phyloP scores from a whole-genome alignment of 2,797 vertebrate species.

The Epinephelus malabaricus region DNA sequence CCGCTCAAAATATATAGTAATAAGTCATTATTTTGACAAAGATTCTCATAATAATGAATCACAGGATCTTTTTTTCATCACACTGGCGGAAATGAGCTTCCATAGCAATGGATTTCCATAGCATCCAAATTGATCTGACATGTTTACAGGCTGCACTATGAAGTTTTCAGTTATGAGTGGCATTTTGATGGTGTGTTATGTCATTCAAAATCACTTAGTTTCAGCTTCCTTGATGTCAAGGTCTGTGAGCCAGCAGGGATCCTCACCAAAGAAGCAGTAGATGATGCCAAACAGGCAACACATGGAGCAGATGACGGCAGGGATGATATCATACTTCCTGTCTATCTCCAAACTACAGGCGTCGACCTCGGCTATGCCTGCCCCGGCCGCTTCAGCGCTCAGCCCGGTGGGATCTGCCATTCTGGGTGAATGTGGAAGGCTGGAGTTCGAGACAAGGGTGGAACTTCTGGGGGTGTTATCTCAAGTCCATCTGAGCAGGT shows the following conservation, averaged over 20 bases:
- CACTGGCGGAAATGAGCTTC: too few relatives aligned
- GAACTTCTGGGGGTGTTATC: constrained; percentile 64
- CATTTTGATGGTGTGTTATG: constrained; percentile 12
- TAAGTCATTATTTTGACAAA: too few relatives aligned
- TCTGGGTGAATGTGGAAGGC: constrained; percentile 44
- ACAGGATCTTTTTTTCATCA: too few relatives aligned
- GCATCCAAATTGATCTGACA: background rate
- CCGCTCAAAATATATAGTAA: too few relatives aligned
- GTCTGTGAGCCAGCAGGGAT: background rate
- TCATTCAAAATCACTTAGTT: background rate
- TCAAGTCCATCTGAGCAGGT: constrained; percentile 76
- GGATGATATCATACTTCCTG: constrained; percentile 87
- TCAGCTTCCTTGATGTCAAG: background rate
- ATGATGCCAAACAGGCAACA: constrained; percentile 93
- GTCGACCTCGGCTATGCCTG: constrained; percentile 73
- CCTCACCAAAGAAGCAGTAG: constrained; percentile 94
- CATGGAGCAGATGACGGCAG: constrained; percentile 90
- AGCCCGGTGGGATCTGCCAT: constrained; percentile 83
- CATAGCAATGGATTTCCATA: too few relatives aligned
- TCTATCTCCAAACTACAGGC: constrained; percentile 86
- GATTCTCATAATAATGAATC: too few relatives aligned
- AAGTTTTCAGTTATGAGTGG: constrained; percentile 2
- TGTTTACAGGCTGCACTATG: background rate
- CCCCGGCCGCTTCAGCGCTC: constrained; percentile 80
- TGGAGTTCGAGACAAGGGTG: constrained; percentile 35